Evolutionary conservation across 2,113 vertebrate species (phyloP).

Genomic region (Corydoras sp.): DNA sequence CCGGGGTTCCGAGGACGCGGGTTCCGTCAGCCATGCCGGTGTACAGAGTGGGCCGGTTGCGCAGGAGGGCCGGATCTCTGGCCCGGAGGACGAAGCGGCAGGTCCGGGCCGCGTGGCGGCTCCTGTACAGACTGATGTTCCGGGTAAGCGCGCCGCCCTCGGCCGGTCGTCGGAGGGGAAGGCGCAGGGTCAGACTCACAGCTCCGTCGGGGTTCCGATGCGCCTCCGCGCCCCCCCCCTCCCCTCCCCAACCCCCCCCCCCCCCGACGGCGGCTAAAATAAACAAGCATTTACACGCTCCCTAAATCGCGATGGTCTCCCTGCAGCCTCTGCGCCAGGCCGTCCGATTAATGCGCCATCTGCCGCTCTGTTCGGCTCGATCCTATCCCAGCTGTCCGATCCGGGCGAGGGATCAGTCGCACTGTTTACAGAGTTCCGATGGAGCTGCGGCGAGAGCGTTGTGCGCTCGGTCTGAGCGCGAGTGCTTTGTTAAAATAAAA

Average conservation of each 20-base stretch:
- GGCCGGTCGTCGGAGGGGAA: too few relatives aligned
- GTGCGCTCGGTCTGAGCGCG: too few relatives aligned
- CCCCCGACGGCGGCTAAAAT: slow-evolving; percentile 40
- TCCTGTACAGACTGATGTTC: slow-evolving; percentile 68
- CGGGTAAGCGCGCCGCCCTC: slow-evolving; percentile 56
- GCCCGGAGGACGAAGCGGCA: slow-evolving; percentile 65
- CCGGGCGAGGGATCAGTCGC: not conserved
- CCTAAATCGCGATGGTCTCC: slow-evolving; percentile 38
- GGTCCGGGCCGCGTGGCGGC: slow-evolving; percentile 62
- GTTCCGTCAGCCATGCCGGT: slow-evolving; percentile 56
- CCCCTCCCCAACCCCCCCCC: not conserved
- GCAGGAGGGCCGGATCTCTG: slow-evolving; percentile 65
- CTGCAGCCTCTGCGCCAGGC: slow-evolving; percentile 37
- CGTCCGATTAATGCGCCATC: slow-evolving; percentile 46
- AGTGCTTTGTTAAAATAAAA: too few relatives aligned
- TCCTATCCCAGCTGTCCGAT: not conserved
- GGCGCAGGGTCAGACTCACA: not conserved
- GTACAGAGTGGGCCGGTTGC: slow-evolving; percentile 59
- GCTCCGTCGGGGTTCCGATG: slow-evolving; percentile 5
- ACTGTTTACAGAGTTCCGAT: too few relatives aligned
- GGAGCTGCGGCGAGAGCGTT: too few relatives aligned
- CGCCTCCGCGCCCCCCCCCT: slow-evolving; percentile 5
- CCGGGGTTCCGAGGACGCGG: not conserved
- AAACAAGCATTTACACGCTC: slow-evolving; percentile 29
- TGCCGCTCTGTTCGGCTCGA: not conserved